These are phyloP conservation scores for Cirrhinus mrigala DNA, from an alignment of 2,797 vertebrate genomes.

Conservation along the genomic window DNA sequence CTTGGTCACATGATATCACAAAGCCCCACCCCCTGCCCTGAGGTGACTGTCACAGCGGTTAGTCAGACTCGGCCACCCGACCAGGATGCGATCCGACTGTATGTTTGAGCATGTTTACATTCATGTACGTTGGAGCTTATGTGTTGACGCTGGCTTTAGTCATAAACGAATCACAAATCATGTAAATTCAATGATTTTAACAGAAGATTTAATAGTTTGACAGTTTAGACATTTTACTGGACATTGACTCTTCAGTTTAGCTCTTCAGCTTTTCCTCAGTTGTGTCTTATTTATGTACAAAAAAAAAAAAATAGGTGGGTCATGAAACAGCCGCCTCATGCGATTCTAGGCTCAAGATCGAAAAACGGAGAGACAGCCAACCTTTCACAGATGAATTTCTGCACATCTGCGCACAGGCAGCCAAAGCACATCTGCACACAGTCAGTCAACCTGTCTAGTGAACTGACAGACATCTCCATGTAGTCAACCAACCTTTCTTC, in stretches of 20 bases:
- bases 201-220: not conserved
- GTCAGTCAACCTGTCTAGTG: slow-evolving; percentile 28
- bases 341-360: slow-evolving; percentile 19
- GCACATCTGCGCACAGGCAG: slow-evolving; percentile 49
- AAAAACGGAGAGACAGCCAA: slow-evolving; percentile 61
- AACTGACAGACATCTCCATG: slow-evolving; percentile 20
- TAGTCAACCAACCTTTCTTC: slow-evolving; percentile 3
- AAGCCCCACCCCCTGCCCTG: slow-evolving; percentile 67
- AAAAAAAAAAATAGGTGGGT: slow-evolving; percentile 20
- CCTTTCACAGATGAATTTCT: slow-evolving; percentile 57
- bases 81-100: slow-evolving; percentile 54
- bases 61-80: slow-evolving; percentile 65
- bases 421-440: slow-evolving; percentile 31
- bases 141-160: not conserved
- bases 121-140: slow-evolving; percentile 6
- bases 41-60: slow-evolving; percentile 68
- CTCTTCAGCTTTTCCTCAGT: not conserved
- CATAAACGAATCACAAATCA: not conserved
- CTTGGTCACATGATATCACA: slow-evolving; percentile 73
- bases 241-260: not conserved
- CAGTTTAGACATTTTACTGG: not conserved
- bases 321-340: slow-evolving; percentile 31
- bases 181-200: not conserved
- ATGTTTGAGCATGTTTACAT: slow-evolving; percentile 46
- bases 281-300: not conserved